Percentiles rank a stretch among this genome's conserved stretches.
These are phyloP conservation scores for Bradysia coprophila DNA, from an alignment of 1,140 invertebrate genomes.

Conservation along the genomic window DNA sequence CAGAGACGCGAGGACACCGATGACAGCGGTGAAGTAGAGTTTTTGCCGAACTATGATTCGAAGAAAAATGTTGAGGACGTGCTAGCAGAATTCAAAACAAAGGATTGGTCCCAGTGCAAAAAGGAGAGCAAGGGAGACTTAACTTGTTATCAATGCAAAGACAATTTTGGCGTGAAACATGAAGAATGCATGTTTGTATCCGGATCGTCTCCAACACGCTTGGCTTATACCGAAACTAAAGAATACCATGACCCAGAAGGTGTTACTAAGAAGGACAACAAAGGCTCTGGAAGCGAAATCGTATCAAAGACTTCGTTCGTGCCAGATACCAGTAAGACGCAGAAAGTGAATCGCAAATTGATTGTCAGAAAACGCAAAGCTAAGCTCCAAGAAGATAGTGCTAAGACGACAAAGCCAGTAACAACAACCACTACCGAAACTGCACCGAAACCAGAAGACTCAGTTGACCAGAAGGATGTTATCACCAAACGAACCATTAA, in stretches of 20 bases:
- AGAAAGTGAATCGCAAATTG: not conserved
- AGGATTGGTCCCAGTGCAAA: conserved; percentile 48
- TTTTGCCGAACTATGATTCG: conserved; percentile 5
- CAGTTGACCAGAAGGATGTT: not conserved
- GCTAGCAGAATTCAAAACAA: conserved; percentile 42
- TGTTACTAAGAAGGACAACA: not conserved
- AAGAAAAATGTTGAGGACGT: conserved; percentile 43
- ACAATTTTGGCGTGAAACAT: conserved; percentile 41
- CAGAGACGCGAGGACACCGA: not conserved
- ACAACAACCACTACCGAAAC: not conserved
- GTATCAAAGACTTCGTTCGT: not conserved
- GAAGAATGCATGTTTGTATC: conserved; percentile 59
- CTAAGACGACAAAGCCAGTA: not conserved
- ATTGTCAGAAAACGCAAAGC: not conserved
- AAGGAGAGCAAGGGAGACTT: conserved; percentile 47
- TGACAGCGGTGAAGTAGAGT: not conserved
- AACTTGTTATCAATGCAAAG: conserved; percentile 51
- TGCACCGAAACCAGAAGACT: not conserved
- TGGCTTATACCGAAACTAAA: not conserved
- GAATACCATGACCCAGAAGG: not conserved
- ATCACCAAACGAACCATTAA: not conserved
- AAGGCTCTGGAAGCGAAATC: not conserved
- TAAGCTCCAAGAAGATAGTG: not conserved
- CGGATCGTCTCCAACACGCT: not conserved
- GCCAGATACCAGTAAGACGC: not conserved